Evolutionary conservation across 2,888 invertebrate genomes (phyloP).

Genomic region (Tachina grossa): DNA sequence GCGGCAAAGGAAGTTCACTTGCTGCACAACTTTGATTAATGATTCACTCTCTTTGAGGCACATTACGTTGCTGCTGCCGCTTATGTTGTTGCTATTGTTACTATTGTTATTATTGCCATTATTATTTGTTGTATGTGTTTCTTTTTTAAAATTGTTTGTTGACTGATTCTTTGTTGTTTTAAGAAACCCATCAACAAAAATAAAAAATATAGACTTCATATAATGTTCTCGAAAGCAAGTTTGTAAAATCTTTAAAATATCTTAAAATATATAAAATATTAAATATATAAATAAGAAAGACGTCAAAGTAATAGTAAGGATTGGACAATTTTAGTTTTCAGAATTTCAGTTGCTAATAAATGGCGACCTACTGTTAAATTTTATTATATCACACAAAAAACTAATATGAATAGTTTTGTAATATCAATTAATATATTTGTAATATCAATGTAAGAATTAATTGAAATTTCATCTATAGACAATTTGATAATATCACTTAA

Average conservation of each 20-base stretch:
- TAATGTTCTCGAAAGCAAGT: neutral
- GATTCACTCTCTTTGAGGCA: slow-evolving; percentile 79
- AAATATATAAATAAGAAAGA: neutral
- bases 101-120: slow-evolving; percentile 46
- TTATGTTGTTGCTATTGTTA: slow-evolving; percentile 36
- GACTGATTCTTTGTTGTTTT: slow-evolving; percentile 69
- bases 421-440: no score
- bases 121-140: slow-evolving; percentile 45
- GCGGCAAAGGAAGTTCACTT: slow-evolving; percentile 82
- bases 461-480: no score
- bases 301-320: neutral
- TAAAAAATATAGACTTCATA: slow-evolving; percentile 12
- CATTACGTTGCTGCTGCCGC: slow-evolving; percentile 75
- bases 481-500: no score
- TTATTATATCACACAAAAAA: no score
- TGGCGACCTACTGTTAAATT: no score
- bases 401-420: no score
- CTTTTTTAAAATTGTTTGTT: slow-evolving; percentile 65
- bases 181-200: slow-evolving; percentile 75
- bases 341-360: no score
- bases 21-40: slow-evolving; percentile 83
- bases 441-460: no score
- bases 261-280: neutral
- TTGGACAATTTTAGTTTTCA: no score
- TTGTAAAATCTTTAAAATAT: slow-evolving; percentile 1